Percentiles rank a stretch among this genome's conserved stretches.
phyloP scores from a whole-genome alignment of 2,113 vertebrate genomes.

The Myodes glareolus region DNA sequence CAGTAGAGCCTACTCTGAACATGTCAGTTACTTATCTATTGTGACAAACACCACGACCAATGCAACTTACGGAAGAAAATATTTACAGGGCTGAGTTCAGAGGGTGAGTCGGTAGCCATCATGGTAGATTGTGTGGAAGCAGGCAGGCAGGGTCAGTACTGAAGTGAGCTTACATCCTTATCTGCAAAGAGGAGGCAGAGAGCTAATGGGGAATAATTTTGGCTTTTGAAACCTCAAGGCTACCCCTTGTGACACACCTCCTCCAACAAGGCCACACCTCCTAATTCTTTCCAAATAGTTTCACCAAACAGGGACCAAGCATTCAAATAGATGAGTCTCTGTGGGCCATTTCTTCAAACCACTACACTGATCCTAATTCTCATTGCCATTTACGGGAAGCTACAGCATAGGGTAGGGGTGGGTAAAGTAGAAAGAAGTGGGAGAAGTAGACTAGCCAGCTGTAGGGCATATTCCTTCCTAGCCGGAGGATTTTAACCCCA shows the following conservation, averaged over 20 bases:
- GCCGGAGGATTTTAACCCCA: background rate
- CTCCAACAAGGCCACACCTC: background rate
- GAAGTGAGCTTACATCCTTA: background rate
- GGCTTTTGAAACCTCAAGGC: background rate
- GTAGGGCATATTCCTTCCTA: constrained; percentile 13
- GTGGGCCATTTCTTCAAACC: background rate
- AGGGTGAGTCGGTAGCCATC: background rate
- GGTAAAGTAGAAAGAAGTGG: constrained; percentile 15
- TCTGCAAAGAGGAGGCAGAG: background rate
- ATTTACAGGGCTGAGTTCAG: background rate
- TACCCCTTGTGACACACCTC: background rate
- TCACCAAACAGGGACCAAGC: background rate
- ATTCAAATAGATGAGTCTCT: background rate
- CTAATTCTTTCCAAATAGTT: background rate
- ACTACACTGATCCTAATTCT: constrained; percentile 20
- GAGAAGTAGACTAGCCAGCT: background rate
- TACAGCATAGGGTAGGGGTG: background rate
- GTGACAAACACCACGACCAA: background rate
- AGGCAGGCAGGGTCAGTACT: background rate
- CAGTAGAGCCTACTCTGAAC: background rate
- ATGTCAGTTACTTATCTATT: background rate
- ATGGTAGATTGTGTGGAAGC: background rate
- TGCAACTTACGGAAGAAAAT: background rate
- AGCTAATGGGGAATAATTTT: background rate
- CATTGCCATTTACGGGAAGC: constrained; percentile 27